phyloP scores from a whole-genome alignment of 1,140 invertebrate genomes.

The Brachionus angularis region DNA sequence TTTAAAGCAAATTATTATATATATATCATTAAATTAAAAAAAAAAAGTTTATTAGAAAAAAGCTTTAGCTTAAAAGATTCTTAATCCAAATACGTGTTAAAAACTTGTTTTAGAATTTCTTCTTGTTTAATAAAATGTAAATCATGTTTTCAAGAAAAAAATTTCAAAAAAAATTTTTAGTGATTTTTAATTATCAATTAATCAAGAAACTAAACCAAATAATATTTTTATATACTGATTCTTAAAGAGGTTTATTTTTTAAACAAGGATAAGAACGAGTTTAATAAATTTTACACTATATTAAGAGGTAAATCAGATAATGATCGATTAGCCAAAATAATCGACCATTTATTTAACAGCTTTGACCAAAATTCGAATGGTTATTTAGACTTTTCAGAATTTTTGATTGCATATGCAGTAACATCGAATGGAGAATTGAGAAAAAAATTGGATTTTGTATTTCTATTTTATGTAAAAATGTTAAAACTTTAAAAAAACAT shows the following conservation, averaged over 20 bases:
- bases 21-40: no score
- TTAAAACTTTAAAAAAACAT: not conserved
- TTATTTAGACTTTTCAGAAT: constrained; percentile 39
- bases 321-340: constrained; percentile 11
- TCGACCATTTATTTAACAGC: constrained; percentile 21
- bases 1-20: no score
- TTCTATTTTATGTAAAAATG: constrained; percentile 29
- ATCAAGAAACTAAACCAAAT: no score
- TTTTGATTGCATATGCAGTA: constrained; percentile 35
- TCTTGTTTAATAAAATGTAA: no score
- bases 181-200: no score
- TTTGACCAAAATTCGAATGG: constrained; percentile 36
- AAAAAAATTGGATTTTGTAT: constrained; percentile 36
- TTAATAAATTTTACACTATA: constrained; percentile 36
- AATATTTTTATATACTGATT: not conserved
- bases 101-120: no score
- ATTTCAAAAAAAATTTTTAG: no score
- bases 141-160: no score
- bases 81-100: no score
- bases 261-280: constrained; percentile 24
- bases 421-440: constrained; percentile 31
- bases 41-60: no score
- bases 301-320: constrained; percentile 18
- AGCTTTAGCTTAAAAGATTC: no score
- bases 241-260: not conserved